Evolutionary conservation across 2,113 vertebrate species (phyloP).

Genomic region (Phyllostomus hastatus): DNA sequence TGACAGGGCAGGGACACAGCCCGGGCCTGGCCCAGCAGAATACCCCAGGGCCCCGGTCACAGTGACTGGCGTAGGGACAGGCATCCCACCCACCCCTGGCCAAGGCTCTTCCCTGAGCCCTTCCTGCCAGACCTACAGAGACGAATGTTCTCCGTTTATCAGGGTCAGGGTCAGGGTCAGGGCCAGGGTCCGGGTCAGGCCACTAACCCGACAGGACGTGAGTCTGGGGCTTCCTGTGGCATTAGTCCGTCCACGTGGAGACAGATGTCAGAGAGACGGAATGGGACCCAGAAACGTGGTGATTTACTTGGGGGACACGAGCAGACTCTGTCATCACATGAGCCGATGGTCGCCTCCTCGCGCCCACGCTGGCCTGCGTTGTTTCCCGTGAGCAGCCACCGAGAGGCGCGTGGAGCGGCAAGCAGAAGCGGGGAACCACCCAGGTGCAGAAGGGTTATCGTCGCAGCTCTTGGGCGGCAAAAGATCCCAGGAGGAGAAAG

Average conservation of each 20-base stretch:
- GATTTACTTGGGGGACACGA: not conserved
- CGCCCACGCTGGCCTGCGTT: not conserved
- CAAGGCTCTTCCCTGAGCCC: not conserved
- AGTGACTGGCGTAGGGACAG: not conserved
- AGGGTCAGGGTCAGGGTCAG: not conserved
- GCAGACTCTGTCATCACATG: not conserved
- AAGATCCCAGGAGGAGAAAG: not conserved
- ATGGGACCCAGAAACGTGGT: not conserved
- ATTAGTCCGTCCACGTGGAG: not conserved
- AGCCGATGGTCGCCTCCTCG: not conserved
- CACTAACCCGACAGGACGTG: not conserved
- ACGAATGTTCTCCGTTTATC: not conserved
- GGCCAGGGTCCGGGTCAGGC: not conserved
- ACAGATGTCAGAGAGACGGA: not conserved
- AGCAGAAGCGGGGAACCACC: not conserved
- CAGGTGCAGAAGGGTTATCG: fast-evolving
- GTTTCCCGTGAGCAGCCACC: not conserved
- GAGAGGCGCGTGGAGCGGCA: too few species aligned
- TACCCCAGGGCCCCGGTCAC: too few species aligned
- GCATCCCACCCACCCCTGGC: not conserved
- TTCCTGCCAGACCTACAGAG: not conserved
- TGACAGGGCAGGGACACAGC: not conserved
- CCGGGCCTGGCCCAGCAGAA: not conserved
- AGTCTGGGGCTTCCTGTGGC: not conserved
- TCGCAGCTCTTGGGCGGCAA: not conserved